Conservation (phyloP, 2,797 vertebrate species). For the Chiroxiphia lanceolata region DNA sequence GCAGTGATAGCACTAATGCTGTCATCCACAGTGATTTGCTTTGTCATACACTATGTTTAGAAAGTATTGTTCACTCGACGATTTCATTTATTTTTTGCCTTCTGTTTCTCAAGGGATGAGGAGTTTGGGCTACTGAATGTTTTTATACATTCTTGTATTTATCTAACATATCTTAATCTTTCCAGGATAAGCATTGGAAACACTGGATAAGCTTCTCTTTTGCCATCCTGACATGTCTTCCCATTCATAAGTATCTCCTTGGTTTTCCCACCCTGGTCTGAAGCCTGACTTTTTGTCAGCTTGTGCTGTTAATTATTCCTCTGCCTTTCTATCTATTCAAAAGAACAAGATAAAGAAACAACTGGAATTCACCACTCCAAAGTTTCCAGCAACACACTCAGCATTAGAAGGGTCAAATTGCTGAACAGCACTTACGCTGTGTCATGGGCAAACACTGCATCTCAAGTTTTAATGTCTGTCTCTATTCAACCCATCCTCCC, state of each 20-base stretch:
- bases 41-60: background rate
- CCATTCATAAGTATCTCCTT: background rate
- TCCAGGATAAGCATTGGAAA: background rate
- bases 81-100: background rate
- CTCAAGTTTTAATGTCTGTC: background rate
- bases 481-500: background rate
- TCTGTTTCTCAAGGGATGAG: background rate
- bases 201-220: background rate
- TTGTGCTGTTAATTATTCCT: background rate
- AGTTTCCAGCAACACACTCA: background rate
- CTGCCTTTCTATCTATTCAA: background rate
- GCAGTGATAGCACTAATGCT: background rate
- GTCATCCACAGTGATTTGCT: background rate
- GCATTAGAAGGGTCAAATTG: background rate
- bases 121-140: background rate
- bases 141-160: background rate
- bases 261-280: background rate
- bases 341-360: background rate
- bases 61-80: background rate
- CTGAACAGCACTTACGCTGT: background rate
- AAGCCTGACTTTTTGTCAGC: background rate
- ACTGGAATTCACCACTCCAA: background rate
- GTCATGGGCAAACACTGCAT: background rate
- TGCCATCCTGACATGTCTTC: background rate
- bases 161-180: background rate